A percentile compares a stretch with the other conserved stretches of the same genome.
Evolutionary conservation across 2,888 invertebrate species (phyloP).

Genomic region (Vandiemenella viatica): DNA sequence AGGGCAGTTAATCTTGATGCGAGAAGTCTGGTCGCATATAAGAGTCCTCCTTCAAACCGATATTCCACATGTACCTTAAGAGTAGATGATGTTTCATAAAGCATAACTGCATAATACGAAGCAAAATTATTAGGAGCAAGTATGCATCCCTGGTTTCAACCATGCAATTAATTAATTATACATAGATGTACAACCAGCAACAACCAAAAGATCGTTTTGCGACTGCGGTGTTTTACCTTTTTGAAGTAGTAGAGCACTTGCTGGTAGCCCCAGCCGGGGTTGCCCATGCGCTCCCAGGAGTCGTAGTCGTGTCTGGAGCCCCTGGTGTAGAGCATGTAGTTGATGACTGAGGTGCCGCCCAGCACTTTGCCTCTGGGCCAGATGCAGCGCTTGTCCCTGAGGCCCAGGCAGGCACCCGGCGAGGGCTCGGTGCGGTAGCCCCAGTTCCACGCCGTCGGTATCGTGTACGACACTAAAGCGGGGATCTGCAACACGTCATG

Average conservation of each 20-base stretch:
- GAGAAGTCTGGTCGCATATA: no score
- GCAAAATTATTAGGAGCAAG: no score
- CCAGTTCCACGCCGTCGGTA: constrained; percentile 41
- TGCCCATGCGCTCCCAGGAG: constrained; percentile 54
- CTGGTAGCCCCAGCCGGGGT: constrained; percentile 56
- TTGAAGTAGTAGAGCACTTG: constrained; percentile 61
- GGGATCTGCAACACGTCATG: neutral
- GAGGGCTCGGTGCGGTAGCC: constrained; percentile 66
- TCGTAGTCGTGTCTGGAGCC: constrained; percentile 57
- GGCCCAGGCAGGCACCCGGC: constrained; percentile 52
- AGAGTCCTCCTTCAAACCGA: no score
- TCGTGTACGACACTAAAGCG: neutral
- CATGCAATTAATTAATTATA: no score
- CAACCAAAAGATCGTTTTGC: no score
- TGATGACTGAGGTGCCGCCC: constrained; percentile 66
- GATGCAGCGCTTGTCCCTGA: constrained; percentile 56
- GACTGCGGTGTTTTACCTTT: constrained; percentile 32
- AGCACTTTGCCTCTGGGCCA: constrained; percentile 53
- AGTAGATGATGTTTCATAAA: no score
- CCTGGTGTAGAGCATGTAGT: constrained; percentile 66
- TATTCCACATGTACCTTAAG: no score
- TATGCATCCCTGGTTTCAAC: no score
- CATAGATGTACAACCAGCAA: no score
- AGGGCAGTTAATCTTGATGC: no score
- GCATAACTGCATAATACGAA: no score